Conservation (phyloP, 2,113 vertebrate species). For the Cryptotis parvus region DNA sequence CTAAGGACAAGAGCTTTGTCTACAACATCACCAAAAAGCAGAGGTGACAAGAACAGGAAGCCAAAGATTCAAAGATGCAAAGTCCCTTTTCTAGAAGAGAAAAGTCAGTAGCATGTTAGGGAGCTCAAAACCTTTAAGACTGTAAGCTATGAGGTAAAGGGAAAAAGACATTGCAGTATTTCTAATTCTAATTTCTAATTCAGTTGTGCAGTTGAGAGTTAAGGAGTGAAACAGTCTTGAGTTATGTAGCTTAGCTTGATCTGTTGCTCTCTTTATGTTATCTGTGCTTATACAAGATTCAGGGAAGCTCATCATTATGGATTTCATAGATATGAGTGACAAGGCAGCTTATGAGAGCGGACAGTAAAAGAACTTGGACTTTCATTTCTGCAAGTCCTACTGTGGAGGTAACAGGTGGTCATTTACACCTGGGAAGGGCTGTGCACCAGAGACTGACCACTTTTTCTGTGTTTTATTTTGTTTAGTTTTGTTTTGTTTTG, state of each 20-base stretch:
- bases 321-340: neutral
- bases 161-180: neutral
- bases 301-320: neutral
- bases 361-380: neutral
- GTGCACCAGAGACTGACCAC: neutral
- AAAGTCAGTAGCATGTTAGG: neutral
- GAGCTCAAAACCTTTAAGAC: neutral
- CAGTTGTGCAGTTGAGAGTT: neutral
- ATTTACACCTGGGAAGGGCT: neutral
- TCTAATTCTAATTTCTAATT: neutral
- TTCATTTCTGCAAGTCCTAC: neutral
- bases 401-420: neutral
- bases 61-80: neutral
- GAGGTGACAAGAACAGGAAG: neutral
- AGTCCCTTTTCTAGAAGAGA: neutral
- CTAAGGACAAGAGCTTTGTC: neutral
- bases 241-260: neutral
- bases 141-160: neutral
- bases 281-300: neutral
- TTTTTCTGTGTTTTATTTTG: neutral
- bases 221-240: no score
- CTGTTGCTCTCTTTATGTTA: neutral
- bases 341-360: neutral
- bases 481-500: neutral
- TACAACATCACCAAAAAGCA: neutral